Percentiles rank a stretch among this genome's conserved stretches.
Conservation (phyloP, 2,797 vertebrate species). For the Pseudomugil gertrudae region DNA sequence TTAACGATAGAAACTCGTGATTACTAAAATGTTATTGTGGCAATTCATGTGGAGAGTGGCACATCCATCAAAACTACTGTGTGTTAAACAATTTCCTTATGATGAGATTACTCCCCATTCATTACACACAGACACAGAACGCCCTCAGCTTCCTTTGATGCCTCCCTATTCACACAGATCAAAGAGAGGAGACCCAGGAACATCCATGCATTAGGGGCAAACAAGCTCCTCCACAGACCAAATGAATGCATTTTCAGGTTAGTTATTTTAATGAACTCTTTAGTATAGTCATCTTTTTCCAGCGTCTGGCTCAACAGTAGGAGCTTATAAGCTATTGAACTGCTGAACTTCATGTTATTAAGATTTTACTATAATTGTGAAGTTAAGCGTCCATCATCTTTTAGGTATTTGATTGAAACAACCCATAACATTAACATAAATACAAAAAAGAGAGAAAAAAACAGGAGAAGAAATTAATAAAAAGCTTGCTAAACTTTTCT, state of each 20-base stretch:
- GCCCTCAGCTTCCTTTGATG: slow-evolving; percentile 67
- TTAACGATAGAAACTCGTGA: slow-evolving; percentile 45
- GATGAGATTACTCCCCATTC: slow-evolving; percentile 59
- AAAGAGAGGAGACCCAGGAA: slow-evolving; percentile 65
- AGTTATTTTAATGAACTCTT: slow-evolving; percentile 71
- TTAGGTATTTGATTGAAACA: neutral
- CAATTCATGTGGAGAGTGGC: slow-evolving; percentile 44
- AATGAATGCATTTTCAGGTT: slow-evolving; percentile 45
- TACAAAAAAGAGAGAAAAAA: neutral
- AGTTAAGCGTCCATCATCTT: neutral
- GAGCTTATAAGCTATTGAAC: slow-evolving; percentile 22
- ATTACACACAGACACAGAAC: slow-evolving; percentile 32
- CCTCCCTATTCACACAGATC: slow-evolving; percentile 67
- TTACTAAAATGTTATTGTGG: slow-evolving; percentile 62
- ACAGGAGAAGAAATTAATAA: neutral
- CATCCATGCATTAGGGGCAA: slow-evolving; percentile 65
- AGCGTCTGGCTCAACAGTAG: slow-evolving; percentile 35
- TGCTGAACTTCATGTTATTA: neutral
- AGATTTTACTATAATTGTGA: neutral
- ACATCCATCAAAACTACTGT: slow-evolving; percentile 43
- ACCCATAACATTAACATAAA: neutral
- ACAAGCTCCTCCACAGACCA: slow-evolving; percentile 51
- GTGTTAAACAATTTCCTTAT: slow-evolving; percentile 61
- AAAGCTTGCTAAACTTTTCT: slow-evolving; percentile 11
- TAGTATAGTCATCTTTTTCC: slow-evolving; percentile 52